phyloP scores from a whole-genome alignment of 2,113 vertebrate species.

The Pangasianodon hypophthalmus region DNA sequence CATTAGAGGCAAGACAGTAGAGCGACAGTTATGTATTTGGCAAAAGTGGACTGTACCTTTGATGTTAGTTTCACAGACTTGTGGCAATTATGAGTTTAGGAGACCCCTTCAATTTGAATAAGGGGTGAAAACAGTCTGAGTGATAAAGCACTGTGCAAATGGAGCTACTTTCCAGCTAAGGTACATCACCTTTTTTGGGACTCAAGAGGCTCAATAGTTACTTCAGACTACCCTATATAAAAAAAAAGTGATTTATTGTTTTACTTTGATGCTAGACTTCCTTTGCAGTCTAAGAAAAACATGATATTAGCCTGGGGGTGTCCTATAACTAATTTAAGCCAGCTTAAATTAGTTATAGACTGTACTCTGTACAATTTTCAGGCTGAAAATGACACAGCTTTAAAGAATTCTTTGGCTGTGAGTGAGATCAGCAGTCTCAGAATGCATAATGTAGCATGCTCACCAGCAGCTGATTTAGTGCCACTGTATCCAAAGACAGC shows the following conservation, averaged over 20 bases:
- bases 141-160: not conserved
- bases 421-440: not conserved
- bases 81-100: not conserved
- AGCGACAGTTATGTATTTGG: not conserved
- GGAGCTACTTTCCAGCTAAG: not conserved
- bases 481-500: not conserved
- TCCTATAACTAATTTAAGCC: conserved; percentile 76
- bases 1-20: not conserved
- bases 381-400: conserved; percentile 60
- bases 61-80: not conserved
- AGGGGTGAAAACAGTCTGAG: not conserved
- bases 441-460: not conserved
- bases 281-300: conserved; percentile 32
- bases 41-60: conserved; percentile 3
- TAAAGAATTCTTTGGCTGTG: not conserved
- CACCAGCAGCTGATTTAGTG: not conserved
- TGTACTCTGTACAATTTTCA: not conserved
- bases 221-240: not conserved
- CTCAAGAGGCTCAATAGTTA: not conserved
- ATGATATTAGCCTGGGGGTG: conserved; percentile 45
- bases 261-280: conserved; percentile 52
- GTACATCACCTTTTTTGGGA: not conserved
- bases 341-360: not conserved
- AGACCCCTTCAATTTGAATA: not conserved
- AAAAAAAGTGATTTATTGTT: conserved; percentile 45